phyloP scores from a whole-genome alignment of 2,888 invertebrate genomes.

The Sesia bembeciformis region DNA sequence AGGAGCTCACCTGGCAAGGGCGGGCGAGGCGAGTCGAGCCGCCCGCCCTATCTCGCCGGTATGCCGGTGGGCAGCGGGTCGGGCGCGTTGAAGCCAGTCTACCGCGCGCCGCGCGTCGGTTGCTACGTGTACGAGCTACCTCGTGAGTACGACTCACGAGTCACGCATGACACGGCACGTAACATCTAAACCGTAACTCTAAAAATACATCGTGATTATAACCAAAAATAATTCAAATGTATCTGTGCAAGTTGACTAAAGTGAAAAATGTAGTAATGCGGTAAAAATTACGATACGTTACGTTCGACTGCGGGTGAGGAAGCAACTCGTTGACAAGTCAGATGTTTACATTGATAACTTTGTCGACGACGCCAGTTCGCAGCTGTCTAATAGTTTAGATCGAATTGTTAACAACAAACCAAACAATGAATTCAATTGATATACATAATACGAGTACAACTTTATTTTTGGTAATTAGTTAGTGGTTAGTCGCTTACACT shows the following conservation, averaged over 20 bases:
- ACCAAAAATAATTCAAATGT: slow-evolving; percentile 1
- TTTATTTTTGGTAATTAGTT: too few species aligned
- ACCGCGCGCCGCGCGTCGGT: slow-evolving; percentile 36
- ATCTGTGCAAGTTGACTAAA: slow-evolving; percentile 14
- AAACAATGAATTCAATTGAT: not conserved
- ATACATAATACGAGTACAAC: too few species aligned
- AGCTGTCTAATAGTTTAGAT: slow-evolving; percentile 19
- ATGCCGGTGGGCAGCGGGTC: slow-evolving; percentile 7
- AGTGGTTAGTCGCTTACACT: too few species aligned
- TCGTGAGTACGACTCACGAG: not conserved
- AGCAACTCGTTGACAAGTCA: slow-evolving; percentile 16
- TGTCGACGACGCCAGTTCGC: slow-evolving; percentile 7
- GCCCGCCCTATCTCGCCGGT: slow-evolving; percentile 8
- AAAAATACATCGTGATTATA: not conserved
- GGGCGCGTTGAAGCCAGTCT: slow-evolving; percentile 30
- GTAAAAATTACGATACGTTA: not conserved
- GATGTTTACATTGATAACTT: slow-evolving; percentile 15
- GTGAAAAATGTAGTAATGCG: slow-evolving; percentile 10
- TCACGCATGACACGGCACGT: slow-evolving; percentile 1
- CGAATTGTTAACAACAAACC: slow-evolving; percentile 9
- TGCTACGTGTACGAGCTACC: slow-evolving; percentile 10
- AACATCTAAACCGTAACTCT: slow-evolving; percentile 20
- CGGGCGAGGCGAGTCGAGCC: slow-evolving; percentile 28
- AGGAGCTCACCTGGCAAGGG: slow-evolving; percentile 35
- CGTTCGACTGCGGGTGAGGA: slow-evolving; percentile 6